Conservation (phyloP, 2,113 vertebrate genomes). For the Dromas ardeola region DNA sequence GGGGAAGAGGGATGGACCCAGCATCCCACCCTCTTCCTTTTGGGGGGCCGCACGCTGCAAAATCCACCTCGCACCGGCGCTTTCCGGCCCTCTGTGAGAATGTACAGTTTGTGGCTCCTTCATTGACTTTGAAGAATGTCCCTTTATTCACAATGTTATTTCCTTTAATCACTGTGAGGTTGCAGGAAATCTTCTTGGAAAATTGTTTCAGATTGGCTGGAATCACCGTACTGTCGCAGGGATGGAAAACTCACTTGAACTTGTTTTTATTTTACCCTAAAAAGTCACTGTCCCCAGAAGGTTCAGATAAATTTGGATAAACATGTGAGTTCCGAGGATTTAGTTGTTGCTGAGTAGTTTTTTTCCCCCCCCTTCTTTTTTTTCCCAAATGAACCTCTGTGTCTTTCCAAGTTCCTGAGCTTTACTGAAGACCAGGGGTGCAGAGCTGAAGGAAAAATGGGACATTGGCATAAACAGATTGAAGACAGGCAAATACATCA, state of each 20-base stretch:
- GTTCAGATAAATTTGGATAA: conserved; percentile 62
- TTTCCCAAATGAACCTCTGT: not conserved
- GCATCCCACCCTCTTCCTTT: conserved; percentile 64
- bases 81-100: conserved; percentile 68
- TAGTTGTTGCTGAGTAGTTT: conserved; percentile 6
- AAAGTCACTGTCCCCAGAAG: conserved; percentile 64
- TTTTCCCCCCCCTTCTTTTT: not conserved
- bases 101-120: conserved; percentile 51
- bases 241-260: conserved; percentile 71
- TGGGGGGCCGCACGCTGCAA: not conserved
- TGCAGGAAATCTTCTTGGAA: conserved; percentile 73
- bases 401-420: conserved; percentile 42
- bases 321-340: conserved; percentile 57
- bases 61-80: conserved; percentile 11
- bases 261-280: conserved; percentile 67
- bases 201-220: conserved; percentile 66
- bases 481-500: conserved; percentile 22
- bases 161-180: conserved; percentile 68
- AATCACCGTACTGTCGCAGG: conserved; percentile 16
- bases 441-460: conserved; percentile 6
- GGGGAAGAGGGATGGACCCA: not conserved
- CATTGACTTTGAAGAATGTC: conserved; percentile 69
- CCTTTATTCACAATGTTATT: conserved; percentile 71
- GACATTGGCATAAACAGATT: conserved; percentile 4
- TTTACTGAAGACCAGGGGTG: conserved; percentile 18